These are phyloP conservation scores for Galaxea fascicularis DNA, from an alignment of 92 coral and sea anemone genomes.

Conservation along the genomic window DNA sequence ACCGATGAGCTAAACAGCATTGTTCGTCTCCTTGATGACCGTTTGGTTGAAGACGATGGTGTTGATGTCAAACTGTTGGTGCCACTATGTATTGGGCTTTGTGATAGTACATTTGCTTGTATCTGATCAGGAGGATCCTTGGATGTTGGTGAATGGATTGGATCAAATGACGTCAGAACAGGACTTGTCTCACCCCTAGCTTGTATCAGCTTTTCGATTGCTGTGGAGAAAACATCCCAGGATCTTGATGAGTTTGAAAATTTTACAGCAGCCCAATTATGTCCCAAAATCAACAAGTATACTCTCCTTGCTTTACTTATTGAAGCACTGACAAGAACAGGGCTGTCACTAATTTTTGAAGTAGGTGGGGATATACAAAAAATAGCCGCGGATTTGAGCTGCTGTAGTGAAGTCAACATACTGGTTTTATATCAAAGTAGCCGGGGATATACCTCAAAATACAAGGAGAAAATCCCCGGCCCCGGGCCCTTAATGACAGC, in stretches of 20 bases:
- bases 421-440: no score
- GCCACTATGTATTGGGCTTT: slow-evolving; percentile 81
- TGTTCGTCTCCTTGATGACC: slow-evolving; percentile 88
- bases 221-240: slow-evolving; percentile 25
- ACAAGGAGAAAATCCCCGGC: no score
- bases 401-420: no score
- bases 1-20: slow-evolving; percentile 84
- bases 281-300: no score
- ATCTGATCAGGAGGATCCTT: slow-evolving; percentile 74
- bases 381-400: no score
- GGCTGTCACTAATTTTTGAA: no score
- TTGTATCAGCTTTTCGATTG: slow-evolving; percentile 93
- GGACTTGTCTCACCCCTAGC: slow-evolving; percentile 86
- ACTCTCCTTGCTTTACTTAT: no score
- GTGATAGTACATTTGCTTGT: slow-evolving; percentile 39
- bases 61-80: slow-evolving; percentile 88
- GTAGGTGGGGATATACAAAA: no score
- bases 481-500: no score
- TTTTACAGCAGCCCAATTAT: no score
- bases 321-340: no score
- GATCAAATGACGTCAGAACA: slow-evolving; percentile 91
- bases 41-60: slow-evolving; percentile 86
- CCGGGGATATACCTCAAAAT: no score
- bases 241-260: neutral
- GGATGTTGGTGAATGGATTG: slow-evolving; percentile 82